phyloP scores from a whole-genome alignment of 1,140 invertebrate species.

The Saccostrea glomerata region DNA sequence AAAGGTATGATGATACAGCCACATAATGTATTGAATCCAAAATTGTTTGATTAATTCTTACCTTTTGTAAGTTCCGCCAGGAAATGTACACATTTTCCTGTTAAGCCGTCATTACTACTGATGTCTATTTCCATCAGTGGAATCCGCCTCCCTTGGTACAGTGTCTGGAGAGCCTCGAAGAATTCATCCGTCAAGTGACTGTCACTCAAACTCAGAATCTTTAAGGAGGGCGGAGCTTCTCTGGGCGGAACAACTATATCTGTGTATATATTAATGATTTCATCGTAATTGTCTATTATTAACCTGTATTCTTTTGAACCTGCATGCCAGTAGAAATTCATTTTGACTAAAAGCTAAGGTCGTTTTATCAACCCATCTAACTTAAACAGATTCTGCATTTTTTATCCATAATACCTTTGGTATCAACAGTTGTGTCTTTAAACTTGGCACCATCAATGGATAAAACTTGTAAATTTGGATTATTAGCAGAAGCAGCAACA shows the following conservation, averaged over 20 bases:
- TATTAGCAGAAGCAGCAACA: slow-evolving; percentile 54
- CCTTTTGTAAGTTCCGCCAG: slow-evolving; percentile 61
- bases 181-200: slow-evolving; percentile 62
- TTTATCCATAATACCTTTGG: slow-evolving; percentile 44
- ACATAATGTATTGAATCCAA: too few species aligned
- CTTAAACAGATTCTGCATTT: not conserved
- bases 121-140: slow-evolving; percentile 65
- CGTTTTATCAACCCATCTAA: too few species aligned
- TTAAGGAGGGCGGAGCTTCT: slow-evolving; percentile 46
- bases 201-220: slow-evolving; percentile 63
- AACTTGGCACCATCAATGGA: slow-evolving; percentile 61
- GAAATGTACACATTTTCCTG: slow-evolving; percentile 55
- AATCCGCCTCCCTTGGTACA: slow-evolving; percentile 63
- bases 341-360: too few species aligned
- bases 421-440: slow-evolving; percentile 45
- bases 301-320: too few species aligned
- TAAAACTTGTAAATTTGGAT: slow-evolving; percentile 60
- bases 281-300: too few species aligned
- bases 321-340: too few species aligned
- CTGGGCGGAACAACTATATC: slow-evolving; percentile 9
- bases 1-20: too few species aligned
- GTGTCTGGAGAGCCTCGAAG: slow-evolving; percentile 53
- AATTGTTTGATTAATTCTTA: not conserved
- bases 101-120: slow-evolving; percentile 62
- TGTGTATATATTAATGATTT: not conserved